Evolutionary conservation across 2,113 vertebrate species (phyloP), one percentile per base, ranked within the genome.

Genomic region (Onychostruthus taczanowskii): DNA sequence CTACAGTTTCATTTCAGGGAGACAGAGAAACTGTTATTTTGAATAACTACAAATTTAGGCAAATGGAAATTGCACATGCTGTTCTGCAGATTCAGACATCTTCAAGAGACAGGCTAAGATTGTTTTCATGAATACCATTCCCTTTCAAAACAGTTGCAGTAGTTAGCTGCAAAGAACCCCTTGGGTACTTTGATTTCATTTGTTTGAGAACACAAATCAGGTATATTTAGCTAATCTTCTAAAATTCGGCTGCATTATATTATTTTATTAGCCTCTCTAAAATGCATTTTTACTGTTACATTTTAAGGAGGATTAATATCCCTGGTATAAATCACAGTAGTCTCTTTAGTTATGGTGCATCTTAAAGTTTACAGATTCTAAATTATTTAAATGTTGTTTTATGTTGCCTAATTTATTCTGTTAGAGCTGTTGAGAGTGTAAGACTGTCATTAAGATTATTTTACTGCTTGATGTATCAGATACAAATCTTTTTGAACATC

Each of bases 201-300:
- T 84, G 76, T 97, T 95, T 94, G 90, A 93, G 93, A 93, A 89
- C 87, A 92, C 69, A 84, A 89, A 92, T 87, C 66, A 91, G 83
- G 64, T 92, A 62, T 52, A 87, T 93, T 87, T 93, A 72, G 80
- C 86, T 90, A 93, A 96, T 93, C 56, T 43, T 89, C 43, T 92
- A 89, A 92, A 94, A 93, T 93, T 89, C 84, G 84, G 43, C 23
- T 73, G 20, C 70, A 84, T 91, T 87, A 92, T 90, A 74, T 82
- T 63, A 35, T 90, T 90, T 87, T 44, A 88, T 95, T 95, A 89
- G 26, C 55, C n/a, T 35, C 41, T 68, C 85, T 95, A 90, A 95
- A 96, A 92, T 53, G 8, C 41, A 75, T 90, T 94, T 93, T 94
- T 88, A 20, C 49, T 43, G 61, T 83, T 78, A 37, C 56, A 77